A percentile compares a stretch with the other conserved stretches of the same genome.
Conservation (phyloP, 2,888 invertebrate genomes). For the Agrilus cyanescens region DNA sequence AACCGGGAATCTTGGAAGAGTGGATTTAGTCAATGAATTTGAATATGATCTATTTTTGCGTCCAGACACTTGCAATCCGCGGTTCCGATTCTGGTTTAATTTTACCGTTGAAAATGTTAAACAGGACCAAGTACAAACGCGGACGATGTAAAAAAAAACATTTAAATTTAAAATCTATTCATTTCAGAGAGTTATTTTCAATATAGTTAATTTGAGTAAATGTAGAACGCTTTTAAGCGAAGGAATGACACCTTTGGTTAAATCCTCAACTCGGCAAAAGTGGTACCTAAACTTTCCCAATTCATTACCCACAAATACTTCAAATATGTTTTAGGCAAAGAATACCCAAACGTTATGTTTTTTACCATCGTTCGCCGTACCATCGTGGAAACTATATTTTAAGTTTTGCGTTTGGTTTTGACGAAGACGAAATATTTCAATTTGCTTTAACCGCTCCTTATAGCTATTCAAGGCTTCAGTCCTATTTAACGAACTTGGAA, state of each 20-base stretch:
- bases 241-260: constrained; percentile 88
- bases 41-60: constrained; percentile 94
- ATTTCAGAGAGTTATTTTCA: constrained; percentile 85
- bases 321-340: constrained; percentile 49
- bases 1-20: constrained; percentile 92
- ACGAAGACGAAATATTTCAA: constrained; percentile 92
- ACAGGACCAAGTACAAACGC: constrained; percentile 65
- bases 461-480: constrained; percentile 83
- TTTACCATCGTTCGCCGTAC: constrained; percentile 80
- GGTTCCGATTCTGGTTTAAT: constrained; percentile 93
- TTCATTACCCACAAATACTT: constrained; percentile 1
- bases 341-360: constrained; percentile 70
- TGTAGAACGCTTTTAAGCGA: constrained; percentile 76
- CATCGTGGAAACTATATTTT: constrained; percentile 88
- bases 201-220: constrained; percentile 94
- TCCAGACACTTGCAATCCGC: constrained; percentile 92
- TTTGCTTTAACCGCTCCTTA: constrained; percentile 92
- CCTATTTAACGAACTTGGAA: constrained; percentile 66
- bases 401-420: constrained; percentile 90
- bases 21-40: constrained; percentile 83
- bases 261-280: constrained; percentile 78
- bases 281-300: constrained; percentile 51
- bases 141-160: neutral
- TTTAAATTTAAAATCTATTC: constrained; percentile 2
- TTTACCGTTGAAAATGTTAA: constrained; percentile 95